These are phyloP conservation scores for Montipora capricornis DNA, from an alignment of 64 coral and sea anemone species.

Conservation along the genomic window DNA sequence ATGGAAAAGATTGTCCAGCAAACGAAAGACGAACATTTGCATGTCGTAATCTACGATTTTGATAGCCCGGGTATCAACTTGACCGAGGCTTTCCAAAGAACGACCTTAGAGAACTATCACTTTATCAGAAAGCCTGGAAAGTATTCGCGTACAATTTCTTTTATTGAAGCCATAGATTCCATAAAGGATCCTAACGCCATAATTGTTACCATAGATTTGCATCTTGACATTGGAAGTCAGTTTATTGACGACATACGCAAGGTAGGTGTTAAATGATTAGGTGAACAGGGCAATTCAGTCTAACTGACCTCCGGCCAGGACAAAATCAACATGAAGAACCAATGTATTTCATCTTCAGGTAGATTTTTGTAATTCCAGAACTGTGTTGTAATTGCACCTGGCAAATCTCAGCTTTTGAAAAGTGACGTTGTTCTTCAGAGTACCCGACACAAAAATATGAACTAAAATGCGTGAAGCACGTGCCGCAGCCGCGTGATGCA, in stretches of 20 bases:
- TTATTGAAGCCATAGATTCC: conserved; percentile 5
- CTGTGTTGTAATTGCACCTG: no score
- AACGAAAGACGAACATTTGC: conserved; percentile 75
- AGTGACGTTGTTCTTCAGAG: no score
- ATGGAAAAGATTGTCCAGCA: conserved; percentile 41
- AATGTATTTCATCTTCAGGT: no score
- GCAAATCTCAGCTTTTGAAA: no score
- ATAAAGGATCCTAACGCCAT: conserved; percentile 51
- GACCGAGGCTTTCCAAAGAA: conserved; percentile 1
- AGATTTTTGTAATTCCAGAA: no score
- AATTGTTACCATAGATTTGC: conserved; percentile 30
- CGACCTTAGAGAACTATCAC: neutral
- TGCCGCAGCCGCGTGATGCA: no score
- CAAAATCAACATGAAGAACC: no score
- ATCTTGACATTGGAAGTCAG: no score
- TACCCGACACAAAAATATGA: no score
- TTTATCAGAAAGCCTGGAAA: neutral
- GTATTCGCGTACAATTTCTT: neutral
- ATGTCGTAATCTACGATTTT: conserved; percentile 67
- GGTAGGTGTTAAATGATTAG: neutral
- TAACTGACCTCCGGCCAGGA: no score
- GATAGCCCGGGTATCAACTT: conserved; percentile 41
- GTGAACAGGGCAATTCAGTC: no score
- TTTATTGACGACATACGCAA: conserved; percentile 52
- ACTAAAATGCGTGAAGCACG: no score